These are phyloP conservation scores for Coelopa frigida DNA, from an alignment of 1,140 invertebrate genomes.

Conservation along the genomic window DNA sequence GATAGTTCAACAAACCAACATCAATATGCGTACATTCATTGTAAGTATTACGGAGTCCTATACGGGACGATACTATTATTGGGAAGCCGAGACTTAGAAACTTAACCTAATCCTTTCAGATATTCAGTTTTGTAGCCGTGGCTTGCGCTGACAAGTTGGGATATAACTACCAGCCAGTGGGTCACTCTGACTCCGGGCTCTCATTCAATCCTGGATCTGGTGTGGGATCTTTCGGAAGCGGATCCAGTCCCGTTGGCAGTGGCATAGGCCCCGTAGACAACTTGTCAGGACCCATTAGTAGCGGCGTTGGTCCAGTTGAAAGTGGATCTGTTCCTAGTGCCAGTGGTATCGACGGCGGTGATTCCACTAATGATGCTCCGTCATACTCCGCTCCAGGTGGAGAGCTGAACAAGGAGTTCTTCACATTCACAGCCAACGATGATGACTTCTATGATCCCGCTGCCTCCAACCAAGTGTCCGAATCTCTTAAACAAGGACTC, in stretches of 20 bases:
- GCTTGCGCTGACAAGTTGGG: slow-evolving; percentile 37
- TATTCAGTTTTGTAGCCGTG: slow-evolving; percentile 33
- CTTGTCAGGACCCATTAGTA: too few species aligned
- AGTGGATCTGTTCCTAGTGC: too few species aligned
- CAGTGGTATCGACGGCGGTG: slow-evolving; percentile 2
- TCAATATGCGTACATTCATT: slow-evolving; percentile 37
- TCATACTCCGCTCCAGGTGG: neutral
- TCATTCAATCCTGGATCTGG: slow-evolving; percentile 21
- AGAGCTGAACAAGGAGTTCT: slow-evolving; percentile 33
- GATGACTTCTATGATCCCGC: slow-evolving; percentile 30
- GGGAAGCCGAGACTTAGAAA: too few species aligned
- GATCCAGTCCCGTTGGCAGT: too few species aligned
- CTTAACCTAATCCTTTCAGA: too few species aligned
- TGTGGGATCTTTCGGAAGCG: neutral
- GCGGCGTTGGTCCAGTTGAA: too few species aligned
- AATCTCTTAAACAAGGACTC: slow-evolving; percentile 27
- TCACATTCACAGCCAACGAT: slow-evolving; percentile 29
- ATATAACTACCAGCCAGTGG: slow-evolving; percentile 39
- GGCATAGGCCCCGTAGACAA: too few species aligned
- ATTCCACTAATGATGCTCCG: neutral
- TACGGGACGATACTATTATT: too few species aligned
- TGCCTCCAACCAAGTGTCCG: slow-evolving; percentile 15
- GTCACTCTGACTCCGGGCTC: slow-evolving; percentile 26
- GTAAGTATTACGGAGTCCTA: too few species aligned
- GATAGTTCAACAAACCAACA: too few species aligned